Percentiles rank a stretch among this genome's conserved stretches.
These are phyloP conservation scores for Paramormyrops kingsleyae DNA, from an alignment of 2,113 vertebrate genomes.

Conservation along the genomic window DNA sequence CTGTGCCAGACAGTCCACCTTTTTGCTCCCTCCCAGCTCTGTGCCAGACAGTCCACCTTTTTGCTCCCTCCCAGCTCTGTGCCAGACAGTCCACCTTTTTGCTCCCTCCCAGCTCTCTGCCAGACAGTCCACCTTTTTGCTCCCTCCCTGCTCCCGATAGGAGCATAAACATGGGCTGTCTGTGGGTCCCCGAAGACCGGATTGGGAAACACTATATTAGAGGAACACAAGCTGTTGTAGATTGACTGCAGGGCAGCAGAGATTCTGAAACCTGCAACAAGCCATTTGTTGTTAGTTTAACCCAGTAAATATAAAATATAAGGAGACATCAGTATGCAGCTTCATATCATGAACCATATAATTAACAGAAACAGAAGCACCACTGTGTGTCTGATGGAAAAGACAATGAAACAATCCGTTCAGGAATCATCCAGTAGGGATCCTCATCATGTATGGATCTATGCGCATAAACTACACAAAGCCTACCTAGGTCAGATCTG, in stretches of 20 bases:
- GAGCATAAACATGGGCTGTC: neutral
- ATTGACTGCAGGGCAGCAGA: slow-evolving; percentile 34
- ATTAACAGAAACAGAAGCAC: neutral
- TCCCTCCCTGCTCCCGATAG: neutral
- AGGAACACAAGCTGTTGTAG: slow-evolving; percentile 20
- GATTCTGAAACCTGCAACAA: neutral
- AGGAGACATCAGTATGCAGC: too few species aligned
- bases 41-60: too few species aligned
- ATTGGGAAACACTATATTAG: neutral
- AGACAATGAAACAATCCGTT: neutral
- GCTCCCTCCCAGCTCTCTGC: too few species aligned
- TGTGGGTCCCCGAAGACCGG: neutral
- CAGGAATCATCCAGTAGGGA: neutral
- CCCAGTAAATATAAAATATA: too few species aligned
- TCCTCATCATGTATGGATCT: neutral
- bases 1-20: too few species aligned
- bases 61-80: too few species aligned
- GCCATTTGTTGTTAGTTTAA: too few species aligned
- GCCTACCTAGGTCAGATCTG: neutral
- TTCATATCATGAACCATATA: too few species aligned
- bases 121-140: neutral
- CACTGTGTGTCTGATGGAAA: slow-evolving; percentile 1
- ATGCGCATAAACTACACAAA: neutral
- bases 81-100: neutral
- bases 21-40: too few species aligned